Evolutionary conservation across 2,797 vertebrate genomes (phyloP).

Genomic region (Myotis findleyi): DNA sequence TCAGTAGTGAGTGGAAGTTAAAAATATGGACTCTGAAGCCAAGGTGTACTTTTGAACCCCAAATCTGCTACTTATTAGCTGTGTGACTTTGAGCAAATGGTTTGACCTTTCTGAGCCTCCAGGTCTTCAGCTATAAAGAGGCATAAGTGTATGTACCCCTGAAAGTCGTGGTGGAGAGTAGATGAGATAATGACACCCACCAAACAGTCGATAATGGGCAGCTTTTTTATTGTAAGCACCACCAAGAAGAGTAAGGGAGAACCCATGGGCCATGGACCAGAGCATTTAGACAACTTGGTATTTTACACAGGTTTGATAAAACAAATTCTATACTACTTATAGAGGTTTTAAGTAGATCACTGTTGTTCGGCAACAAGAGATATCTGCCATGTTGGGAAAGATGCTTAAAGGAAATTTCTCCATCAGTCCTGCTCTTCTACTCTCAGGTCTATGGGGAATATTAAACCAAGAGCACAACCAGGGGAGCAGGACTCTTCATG

Average conservation of each 20-base stretch:
- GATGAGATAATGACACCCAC: not conserved
- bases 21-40: not conserved
- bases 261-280: not conserved
- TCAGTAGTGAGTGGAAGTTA: not conserved
- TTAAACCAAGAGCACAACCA: not conserved
- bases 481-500: not conserved
- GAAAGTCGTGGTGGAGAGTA: not conserved
- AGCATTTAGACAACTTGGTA: not conserved
- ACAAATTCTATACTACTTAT: not conserved
- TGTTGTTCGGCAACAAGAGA: not conserved
- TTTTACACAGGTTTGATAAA: not conserved
- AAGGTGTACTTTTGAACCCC: not conserved
- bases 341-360: not conserved
- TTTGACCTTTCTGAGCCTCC: not conserved
- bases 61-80: not conserved
- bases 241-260: not conserved
- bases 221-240: not conserved
- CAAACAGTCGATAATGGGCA: not conserved
- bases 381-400: not conserved
- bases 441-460: not conserved
- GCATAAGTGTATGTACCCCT: not conserved
- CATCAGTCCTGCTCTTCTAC: not conserved
- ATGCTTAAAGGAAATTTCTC: not conserved
- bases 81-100: constrained; percentile 55
- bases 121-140: not conserved